A percentile compares a stretch with the other conserved stretches of the same genome.
These are phyloP conservation scores for Lepus townsendii DNA, from an alignment of 2,797 vertebrate species.

Conservation along the genomic window DNA sequence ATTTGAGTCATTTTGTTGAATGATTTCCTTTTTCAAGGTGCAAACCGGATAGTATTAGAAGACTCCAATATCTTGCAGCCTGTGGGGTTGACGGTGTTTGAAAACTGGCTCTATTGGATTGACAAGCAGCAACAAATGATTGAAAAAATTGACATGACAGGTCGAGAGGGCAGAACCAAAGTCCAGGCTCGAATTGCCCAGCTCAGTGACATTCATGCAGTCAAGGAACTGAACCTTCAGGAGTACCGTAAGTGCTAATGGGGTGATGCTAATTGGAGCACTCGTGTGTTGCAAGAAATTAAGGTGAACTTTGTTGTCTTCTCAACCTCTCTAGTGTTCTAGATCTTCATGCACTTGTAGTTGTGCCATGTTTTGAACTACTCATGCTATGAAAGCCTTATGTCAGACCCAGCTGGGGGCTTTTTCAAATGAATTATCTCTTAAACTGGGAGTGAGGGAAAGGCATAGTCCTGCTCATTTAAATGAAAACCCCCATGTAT, in stretches of 20 bases:
- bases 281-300: conserved; percentile 3
- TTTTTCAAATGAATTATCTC: conserved; percentile 39
- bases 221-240: conserved; percentile 94
- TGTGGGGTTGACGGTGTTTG: conserved; percentile 96
- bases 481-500: neutral
- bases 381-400: conserved; percentile 26
- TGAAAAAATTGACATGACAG: conserved; percentile 97
- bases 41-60: conserved; percentile 96
- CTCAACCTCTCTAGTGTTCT: neutral
- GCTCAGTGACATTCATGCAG: conserved; percentile 98
- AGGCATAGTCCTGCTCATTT: conserved; percentile 27
- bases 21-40: conserved; percentile 89
- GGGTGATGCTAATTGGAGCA: neutral
- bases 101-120: conserved; percentile 98
- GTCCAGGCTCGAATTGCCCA: conserved; percentile 97
- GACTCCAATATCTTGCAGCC: conserved; percentile 99
- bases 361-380: neutral
- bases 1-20: conserved; percentile 59
- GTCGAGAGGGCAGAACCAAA: conserved; percentile 96
- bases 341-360: neutral
- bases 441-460: neutral
- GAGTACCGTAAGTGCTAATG: conserved; percentile 94
- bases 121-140: conserved; percentile 99
- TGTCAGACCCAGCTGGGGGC: neutral
- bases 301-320: neutral